A percentile compares a stretch with the other conserved stretches of the same genome.
These are phyloP conservation scores for Nasua narica DNA, from an alignment of 2,797 vertebrate species.

Conservation along the genomic window DNA sequence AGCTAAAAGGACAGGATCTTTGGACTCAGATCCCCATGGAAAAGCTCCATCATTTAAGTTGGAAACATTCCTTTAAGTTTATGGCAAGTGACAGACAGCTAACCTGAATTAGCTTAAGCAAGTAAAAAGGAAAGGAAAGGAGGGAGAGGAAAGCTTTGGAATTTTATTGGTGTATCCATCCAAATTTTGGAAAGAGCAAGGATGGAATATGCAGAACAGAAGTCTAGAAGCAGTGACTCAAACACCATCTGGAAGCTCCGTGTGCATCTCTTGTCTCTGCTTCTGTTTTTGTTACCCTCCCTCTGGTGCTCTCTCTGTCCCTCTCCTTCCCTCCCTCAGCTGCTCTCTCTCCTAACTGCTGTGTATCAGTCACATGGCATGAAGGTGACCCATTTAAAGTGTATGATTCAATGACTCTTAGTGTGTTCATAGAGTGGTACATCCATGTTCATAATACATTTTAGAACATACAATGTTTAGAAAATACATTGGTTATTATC, in stretches of 20 bases:
- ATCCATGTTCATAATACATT: neutral
- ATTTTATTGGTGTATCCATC: neutral
- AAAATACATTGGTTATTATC: neutral
- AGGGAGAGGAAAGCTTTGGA: neutral
- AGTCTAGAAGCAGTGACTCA: neutral
- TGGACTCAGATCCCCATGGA: neutral
- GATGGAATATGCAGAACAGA: neutral
- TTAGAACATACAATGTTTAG: no score
- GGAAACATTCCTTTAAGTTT: neutral
- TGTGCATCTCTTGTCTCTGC: neutral
- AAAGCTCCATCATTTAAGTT: neutral
- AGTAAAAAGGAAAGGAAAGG: neutral
- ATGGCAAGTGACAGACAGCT: neutral
- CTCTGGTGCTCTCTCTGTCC: neutral
- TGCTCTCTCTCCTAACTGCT: neutral
- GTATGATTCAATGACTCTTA: neutral
- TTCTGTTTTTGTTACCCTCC: neutral
- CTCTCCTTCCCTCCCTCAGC: neutral
- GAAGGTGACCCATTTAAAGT: neutral
- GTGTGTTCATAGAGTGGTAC: neutral
- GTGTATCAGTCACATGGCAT: neutral
- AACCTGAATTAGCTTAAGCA: neutral
- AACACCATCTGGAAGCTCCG: neutral
- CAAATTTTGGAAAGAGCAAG: neutral
- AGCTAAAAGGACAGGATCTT: neutral